phyloP scores from a whole-genome alignment of 2,113 vertebrate species.

The Alaudala cheleensis region DNA sequence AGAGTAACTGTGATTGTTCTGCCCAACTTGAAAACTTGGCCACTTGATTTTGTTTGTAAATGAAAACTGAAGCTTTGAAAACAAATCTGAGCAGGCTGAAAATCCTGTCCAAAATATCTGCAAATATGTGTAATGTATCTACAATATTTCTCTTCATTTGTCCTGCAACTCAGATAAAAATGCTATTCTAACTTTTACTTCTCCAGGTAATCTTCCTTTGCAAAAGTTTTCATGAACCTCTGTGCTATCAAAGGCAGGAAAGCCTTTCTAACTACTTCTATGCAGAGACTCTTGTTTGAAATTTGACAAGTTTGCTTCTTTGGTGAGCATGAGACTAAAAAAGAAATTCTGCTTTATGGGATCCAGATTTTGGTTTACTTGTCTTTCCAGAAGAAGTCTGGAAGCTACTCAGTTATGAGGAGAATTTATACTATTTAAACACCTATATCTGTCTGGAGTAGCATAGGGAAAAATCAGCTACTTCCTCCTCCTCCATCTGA shows the following conservation, averaged over 20 bases:
- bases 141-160: background rate
- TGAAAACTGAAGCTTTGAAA: background rate
- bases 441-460: background rate
- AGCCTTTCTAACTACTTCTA: background rate
- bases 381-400: background rate
- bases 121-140: background rate
- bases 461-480: background rate
- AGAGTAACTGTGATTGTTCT: background rate
- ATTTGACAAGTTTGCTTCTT: background rate
- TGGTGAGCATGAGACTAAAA: background rate
- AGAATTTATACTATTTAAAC: constrained; percentile 4
- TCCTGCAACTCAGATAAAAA: background rate
- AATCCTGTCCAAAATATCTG: background rate
- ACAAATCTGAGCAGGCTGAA: background rate
- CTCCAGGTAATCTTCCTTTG: background rate
- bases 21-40: background rate
- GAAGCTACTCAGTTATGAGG: background rate
- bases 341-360: background rate
- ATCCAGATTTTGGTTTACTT: background rate
- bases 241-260: background rate
- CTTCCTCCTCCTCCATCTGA: background rate
- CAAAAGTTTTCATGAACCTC: background rate
- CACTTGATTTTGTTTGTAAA: background rate
- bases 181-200: background rate
- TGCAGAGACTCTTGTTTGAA: background rate